These are phyloP conservation scores for Catharus ustulatus DNA, from an alignment of 2,797 vertebrate genomes.

Conservation along the genomic window DNA sequence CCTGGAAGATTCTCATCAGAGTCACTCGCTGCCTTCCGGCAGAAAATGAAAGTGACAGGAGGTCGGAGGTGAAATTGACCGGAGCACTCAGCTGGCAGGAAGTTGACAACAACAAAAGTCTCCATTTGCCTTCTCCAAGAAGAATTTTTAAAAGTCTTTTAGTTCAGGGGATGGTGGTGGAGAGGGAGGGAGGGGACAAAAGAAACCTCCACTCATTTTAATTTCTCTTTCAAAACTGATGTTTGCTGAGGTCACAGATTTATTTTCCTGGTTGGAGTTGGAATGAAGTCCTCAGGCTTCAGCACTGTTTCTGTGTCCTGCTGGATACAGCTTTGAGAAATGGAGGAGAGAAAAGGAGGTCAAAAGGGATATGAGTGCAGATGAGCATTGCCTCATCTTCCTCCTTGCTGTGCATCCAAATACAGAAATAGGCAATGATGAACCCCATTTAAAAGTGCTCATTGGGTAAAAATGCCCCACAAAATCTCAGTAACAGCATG, in stretches of 20 bases:
- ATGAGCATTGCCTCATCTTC: background rate
- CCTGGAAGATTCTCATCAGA: constrained; percentile 11
- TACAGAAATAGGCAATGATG: background rate
- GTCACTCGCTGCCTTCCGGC: background rate
- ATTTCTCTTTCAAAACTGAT: background rate
- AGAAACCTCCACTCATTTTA: accelerated
- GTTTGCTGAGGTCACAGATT: background rate
- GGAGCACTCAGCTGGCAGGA: background rate
- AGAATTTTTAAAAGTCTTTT: background rate
- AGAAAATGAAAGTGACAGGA: constrained; percentile 20
- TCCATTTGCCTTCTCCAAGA: background rate
- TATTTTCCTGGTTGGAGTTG: background rate
- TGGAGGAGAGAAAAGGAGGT: background rate
- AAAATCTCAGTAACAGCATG: background rate
- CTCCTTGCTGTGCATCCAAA: background rate
- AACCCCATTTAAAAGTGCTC: background rate
- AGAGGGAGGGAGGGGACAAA: background rate
- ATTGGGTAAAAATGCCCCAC: background rate
- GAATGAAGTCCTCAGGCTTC: background rate
- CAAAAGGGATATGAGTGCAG: background rate
- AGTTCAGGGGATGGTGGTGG: background rate
- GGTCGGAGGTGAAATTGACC: constrained; percentile 8
- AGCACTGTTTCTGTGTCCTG: background rate
- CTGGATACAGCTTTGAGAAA: background rate
- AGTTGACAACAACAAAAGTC: background rate